Conservation (phyloP, 2,113 vertebrate genomes). For the Poeciliopsis prolifica region DNA sequence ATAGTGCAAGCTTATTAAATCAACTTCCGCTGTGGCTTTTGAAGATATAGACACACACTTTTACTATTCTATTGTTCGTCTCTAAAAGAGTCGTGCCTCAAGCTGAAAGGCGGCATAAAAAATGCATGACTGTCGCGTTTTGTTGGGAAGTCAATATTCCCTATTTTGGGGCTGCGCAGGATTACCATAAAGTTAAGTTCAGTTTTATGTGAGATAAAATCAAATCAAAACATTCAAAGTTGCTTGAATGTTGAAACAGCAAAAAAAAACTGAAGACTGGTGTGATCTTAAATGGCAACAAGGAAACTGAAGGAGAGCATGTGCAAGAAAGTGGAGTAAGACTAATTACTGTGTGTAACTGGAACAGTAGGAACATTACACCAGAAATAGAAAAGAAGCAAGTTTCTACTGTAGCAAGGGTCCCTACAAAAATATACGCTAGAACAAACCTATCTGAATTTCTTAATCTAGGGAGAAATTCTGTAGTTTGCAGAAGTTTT, state of each 20-base stretch:
- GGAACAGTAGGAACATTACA: not conserved
- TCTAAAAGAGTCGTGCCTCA: slow-evolving; percentile 38
- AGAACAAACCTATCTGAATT: slow-evolving; percentile 10
- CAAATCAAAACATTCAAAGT: not conserved
- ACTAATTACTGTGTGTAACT: not conserved
- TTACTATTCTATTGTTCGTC: slow-evolving; percentile 28
- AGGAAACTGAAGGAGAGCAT: not conserved
- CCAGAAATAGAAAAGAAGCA: not conserved
- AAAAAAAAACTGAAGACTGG: not conserved
- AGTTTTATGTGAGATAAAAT: not conserved
- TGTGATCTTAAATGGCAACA: not conserved
- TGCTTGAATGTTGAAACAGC: not conserved
- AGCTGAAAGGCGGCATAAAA: slow-evolving; percentile 49
- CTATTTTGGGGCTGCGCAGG: slow-evolving; percentile 1
- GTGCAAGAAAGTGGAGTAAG: not conserved
- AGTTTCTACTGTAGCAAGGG: not conserved
- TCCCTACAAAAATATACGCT: not conserved
- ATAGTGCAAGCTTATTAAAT: slow-evolving; percentile 14
- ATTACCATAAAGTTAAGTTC: slow-evolving; percentile 9
- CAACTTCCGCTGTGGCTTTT: not conserved
- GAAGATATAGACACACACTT: slow-evolving; percentile 6
- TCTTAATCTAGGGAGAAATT: not conserved
- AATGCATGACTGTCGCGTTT: slow-evolving; percentile 44
- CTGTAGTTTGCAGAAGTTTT: not conserved
- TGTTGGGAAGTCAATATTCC: slow-evolving; percentile 17